Conservation (phyloP, 2,888 invertebrate genomes). For the Drosophila monieri region DNA sequence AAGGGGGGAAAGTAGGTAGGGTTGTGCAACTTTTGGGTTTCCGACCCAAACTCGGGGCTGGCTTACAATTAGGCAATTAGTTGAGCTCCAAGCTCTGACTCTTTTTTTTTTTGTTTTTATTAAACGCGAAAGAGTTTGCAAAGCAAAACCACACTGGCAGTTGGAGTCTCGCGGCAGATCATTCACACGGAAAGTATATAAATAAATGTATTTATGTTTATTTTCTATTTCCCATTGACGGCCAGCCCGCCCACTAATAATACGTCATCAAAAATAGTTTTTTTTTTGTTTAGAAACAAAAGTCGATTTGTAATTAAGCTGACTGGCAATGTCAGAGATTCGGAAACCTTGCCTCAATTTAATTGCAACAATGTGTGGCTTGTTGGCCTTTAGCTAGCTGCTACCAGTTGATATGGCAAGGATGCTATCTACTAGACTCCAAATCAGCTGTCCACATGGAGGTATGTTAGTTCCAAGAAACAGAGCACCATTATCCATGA, state of each 20-base stretch:
- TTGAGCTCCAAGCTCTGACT: constrained; percentile 33
- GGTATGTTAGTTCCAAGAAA: constrained; percentile 8
- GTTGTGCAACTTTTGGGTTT: constrained; percentile 59
- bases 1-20: constrained; percentile 46
- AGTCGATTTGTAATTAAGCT: constrained; percentile 55
- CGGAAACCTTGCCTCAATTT: constrained; percentile 48
- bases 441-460: not conserved
- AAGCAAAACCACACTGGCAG: constrained; percentile 25
- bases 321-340: constrained; percentile 50
- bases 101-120: constrained; percentile 42
- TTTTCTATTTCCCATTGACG: constrained; percentile 4
- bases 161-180: constrained; percentile 7
- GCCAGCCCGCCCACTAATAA: constrained; percentile 6
- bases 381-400: constrained; percentile 40
- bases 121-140: constrained; percentile 37
- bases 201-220: constrained; percentile 21
- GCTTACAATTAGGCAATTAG: constrained; percentile 66
- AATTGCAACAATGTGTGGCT: constrained; percentile 51
- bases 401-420: constrained; percentile 29
- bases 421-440: constrained; percentile 3
- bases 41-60: constrained; percentile 45
- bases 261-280: constrained; percentile 22
- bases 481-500: constrained; percentile 10
- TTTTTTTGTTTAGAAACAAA: not conserved
- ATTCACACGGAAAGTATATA: constrained; percentile 36